phyloP scores from a whole-genome alignment of 2,113 vertebrate species.

The Geococcyx californianus region DNA sequence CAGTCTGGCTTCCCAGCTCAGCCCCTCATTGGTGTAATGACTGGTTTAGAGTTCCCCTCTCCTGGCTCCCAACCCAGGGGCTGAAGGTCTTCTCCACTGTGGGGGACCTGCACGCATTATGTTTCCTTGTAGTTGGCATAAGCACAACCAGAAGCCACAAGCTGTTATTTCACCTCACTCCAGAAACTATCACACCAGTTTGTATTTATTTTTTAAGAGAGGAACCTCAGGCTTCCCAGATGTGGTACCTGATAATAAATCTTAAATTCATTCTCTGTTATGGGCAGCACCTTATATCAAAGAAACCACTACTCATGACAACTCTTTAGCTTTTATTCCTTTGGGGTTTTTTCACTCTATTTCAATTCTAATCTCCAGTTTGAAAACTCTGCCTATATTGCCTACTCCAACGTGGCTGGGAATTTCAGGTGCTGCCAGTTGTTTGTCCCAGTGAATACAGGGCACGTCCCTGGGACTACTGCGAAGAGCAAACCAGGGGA shows the following conservation, averaged over 20 bases:
- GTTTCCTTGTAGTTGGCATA: neutral
- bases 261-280: neutral
- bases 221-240: neutral
- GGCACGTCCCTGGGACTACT: neutral
- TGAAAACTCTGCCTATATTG: neutral
- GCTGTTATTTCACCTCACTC: neutral
- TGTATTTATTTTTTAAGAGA: neutral
- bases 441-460: neutral
- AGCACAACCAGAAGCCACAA: neutral
- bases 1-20: neutral
- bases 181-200: neutral
- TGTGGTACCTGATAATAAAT: neutral
- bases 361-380: neutral
- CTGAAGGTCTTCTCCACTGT: neutral
- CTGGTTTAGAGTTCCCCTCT: neutral
- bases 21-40: fast-evolving
- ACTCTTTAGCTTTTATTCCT: neutral
- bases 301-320: neutral
- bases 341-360: neutral
- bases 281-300: neutral
- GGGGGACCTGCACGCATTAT: neutral
- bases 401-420: neutral
- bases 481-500: neutral
- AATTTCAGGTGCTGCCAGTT: neutral
- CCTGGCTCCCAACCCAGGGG: neutral